Evolutionary conservation across 2,888 invertebrate species (phyloP).

Genomic region (Cynaeus angustus): DNA sequence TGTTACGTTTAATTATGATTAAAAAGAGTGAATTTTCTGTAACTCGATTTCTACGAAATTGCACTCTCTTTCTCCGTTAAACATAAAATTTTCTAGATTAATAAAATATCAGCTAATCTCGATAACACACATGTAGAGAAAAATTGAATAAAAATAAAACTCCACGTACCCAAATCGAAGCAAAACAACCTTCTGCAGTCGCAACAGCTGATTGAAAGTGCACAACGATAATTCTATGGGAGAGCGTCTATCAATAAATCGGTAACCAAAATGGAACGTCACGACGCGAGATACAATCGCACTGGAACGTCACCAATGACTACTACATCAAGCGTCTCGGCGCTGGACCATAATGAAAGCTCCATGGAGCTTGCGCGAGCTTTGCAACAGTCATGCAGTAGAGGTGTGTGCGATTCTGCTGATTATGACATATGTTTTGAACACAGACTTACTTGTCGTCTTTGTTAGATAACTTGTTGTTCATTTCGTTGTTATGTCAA

Average conservation of each 20-base stretch:
- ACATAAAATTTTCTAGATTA: too few species aligned
- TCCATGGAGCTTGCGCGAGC: slow-evolving; percentile 55
- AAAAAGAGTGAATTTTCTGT: too few species aligned
- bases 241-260: slow-evolving; percentile 44
- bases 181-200: slow-evolving; percentile 6
- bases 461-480: slow-evolving; percentile 30
- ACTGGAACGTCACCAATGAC: slow-evolving; percentile 62
- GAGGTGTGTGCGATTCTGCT: slow-evolving; percentile 45
- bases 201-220: slow-evolving; percentile 37
- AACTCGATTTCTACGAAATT: too few species aligned
- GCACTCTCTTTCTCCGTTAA: too few species aligned
- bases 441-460: slow-evolving; percentile 34
- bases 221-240: slow-evolving; percentile 34
- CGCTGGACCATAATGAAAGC: slow-evolving; percentile 57
- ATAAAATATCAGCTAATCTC: too few species aligned
- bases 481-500: slow-evolving; percentile 25
- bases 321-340: slow-evolving; percentile 61
- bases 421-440: slow-evolving; percentile 43
- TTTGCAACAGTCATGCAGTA: slow-evolving; percentile 55
- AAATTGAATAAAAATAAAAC: too few species aligned
- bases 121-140: too few species aligned
- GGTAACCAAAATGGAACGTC: slow-evolving; percentile 46
- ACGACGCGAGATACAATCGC: slow-evolving; percentile 57
- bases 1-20: too few species aligned
- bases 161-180: too few species aligned